A percentile compares a stretch with the other conserved stretches of the same genome.
phyloP scores from a whole-genome alignment of 2,113 vertebrate species.

The Rhinopithecus roxellana region DNA sequence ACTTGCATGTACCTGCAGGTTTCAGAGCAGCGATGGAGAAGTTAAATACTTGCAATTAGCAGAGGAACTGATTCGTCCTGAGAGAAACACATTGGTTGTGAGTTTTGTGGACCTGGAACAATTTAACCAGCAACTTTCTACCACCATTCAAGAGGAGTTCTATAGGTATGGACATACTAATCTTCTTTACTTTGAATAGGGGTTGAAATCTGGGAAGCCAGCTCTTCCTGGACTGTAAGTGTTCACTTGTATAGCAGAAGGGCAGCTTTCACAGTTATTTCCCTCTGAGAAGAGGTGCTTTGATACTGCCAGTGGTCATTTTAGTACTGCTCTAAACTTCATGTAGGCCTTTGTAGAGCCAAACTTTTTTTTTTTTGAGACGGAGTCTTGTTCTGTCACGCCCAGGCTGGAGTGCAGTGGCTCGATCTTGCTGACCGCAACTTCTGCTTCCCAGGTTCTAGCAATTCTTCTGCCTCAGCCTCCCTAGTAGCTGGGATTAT shows the following conservation, averaged over 20 bases:
- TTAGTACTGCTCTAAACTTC: not conserved
- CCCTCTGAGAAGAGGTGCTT: not conserved
- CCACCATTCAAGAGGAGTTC: conserved; percentile 97
- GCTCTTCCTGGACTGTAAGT: not conserved
- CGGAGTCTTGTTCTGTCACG: too few relatives aligned
- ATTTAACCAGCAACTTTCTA: conserved; percentile 98
- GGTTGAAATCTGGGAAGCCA: not conserved
- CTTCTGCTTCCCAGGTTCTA: too few relatives aligned
- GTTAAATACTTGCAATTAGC: conserved; percentile 94
- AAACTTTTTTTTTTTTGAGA: not conserved
- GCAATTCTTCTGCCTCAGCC: too few relatives aligned
- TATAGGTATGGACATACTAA: conserved; percentile 88
- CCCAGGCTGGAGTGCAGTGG: too few relatives aligned
- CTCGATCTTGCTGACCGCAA: too few relatives aligned
- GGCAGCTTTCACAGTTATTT: not conserved
- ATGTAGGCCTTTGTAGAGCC: not conserved
- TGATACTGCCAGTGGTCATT: not conserved
- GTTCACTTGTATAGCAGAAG: not conserved
- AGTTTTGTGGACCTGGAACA: conserved; percentile 95
- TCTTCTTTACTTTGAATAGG: not conserved
- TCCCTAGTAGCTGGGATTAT: too few relatives aligned
- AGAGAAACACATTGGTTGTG: conserved; percentile 96
- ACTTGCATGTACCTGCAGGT: conserved; percentile 81
- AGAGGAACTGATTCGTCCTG: conserved; percentile 96
- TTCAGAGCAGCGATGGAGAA: conserved; percentile 93